Conservation (phyloP, 2,797 vertebrate genomes). For the Takifugu rubripes region DNA sequence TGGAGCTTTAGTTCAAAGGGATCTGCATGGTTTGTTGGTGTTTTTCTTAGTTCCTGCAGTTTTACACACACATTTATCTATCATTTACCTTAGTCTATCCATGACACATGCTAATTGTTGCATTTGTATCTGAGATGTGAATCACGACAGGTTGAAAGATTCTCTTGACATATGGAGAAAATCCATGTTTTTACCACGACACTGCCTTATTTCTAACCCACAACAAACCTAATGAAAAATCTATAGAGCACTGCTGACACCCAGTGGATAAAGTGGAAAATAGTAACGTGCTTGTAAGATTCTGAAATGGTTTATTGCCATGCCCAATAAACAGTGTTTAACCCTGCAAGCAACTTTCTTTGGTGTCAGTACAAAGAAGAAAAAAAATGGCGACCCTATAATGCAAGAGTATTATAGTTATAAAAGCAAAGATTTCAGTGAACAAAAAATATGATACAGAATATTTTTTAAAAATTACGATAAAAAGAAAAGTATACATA, state of each 20-base stretch:
- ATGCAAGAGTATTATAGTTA: too few relatives aligned
- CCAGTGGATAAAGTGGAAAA: slow-evolving; percentile 40
- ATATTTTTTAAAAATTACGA: too few relatives aligned
- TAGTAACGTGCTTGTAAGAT: too few relatives aligned
- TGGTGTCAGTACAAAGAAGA: too few relatives aligned
- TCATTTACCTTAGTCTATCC: slow-evolving; percentile 9
- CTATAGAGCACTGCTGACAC: slow-evolving; percentile 48
- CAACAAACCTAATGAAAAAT: slow-evolving; percentile 2
- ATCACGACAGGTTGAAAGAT: not conserved
- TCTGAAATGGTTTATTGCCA: too few relatives aligned
- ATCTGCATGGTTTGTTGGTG: not conserved
- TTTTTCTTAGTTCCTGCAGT: slow-evolving; percentile 6
- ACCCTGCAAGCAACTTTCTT: too few relatives aligned
- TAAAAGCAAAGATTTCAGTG: too few relatives aligned
- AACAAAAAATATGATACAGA: too few relatives aligned
- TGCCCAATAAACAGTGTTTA: too few relatives aligned
- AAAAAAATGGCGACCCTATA: too few relatives aligned
- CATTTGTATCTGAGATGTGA: not conserved
- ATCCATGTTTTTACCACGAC: not conserved
- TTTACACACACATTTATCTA: slow-evolving; percentile 13
- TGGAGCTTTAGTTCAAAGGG: slow-evolving; percentile 13
- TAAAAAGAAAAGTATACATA: too few relatives aligned
- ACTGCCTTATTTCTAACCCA: slow-evolving; percentile 1
- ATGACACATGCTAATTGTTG: too few relatives aligned
- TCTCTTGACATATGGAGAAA: not conserved